Percentiles rank a stretch among this genome's conserved stretches.
These are phyloP conservation scores for Anguilla japonica DNA, from an alignment of 2,113 vertebrate genomes.

Conservation along the genomic window DNA sequence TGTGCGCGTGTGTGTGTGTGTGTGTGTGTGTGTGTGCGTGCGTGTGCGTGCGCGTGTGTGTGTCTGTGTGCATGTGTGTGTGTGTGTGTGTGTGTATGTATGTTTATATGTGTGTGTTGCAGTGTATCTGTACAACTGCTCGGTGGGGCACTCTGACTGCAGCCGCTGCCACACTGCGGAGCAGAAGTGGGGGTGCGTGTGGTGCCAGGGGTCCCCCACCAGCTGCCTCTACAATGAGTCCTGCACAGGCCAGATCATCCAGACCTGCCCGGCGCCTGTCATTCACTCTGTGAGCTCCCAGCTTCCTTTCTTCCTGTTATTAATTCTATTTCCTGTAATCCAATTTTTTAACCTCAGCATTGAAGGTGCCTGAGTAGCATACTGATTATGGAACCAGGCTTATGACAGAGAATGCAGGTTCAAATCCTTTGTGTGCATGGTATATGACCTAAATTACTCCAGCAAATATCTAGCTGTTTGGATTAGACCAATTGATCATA, in stretches of 20 bases:
- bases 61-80: not conserved
- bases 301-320: not conserved
- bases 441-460: too few relatives aligned
- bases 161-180: slow-evolving; percentile 89
- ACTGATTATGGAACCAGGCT: too few relatives aligned
- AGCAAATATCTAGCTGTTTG: too few relatives aligned
- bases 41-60: not conserved
- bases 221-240: slow-evolving; percentile 80
- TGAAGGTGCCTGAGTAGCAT: too few relatives aligned
- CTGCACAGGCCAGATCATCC: slow-evolving; percentile 75
- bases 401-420: too few relatives aligned
- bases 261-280: slow-evolving; percentile 87
- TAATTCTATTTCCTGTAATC: not conserved
- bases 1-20: not conserved
- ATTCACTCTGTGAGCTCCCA: slow-evolving; percentile 80
- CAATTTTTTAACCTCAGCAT: too few relatives aligned
- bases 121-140: slow-evolving; percentile 95
- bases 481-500: too few relatives aligned
- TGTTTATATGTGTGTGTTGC: slow-evolving; percentile 22
- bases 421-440: too few relatives aligned
- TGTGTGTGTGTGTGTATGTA: not conserved
- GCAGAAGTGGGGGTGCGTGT: slow-evolving; percentile 84
- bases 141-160: slow-evolving; percentile 88
- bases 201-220: slow-evolving; percentile 79
- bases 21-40: not conserved